These are phyloP conservation scores for Peromyscus nudipes DNA, from an alignment of 2,797 vertebrate genomes.

Conservation along the genomic window DNA sequence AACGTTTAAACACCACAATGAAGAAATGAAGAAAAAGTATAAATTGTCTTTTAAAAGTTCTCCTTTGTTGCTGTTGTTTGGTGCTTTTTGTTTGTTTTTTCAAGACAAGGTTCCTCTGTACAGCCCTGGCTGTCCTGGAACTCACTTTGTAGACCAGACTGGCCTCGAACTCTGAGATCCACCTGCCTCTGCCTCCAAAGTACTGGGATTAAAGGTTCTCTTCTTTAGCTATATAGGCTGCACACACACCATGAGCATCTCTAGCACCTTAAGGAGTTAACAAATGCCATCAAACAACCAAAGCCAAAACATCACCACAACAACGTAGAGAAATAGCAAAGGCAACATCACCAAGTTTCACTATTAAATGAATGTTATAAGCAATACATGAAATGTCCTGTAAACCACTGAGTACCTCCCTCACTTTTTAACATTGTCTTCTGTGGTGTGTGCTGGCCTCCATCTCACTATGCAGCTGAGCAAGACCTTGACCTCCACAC, in stretches of 20 bases:
- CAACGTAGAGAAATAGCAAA: neutral
- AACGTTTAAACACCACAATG: slow-evolving; percentile 48
- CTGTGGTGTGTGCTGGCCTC: neutral
- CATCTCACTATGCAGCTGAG: neutral
- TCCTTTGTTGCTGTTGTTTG: neutral
- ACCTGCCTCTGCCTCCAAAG: neutral
- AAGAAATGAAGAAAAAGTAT: neutral
- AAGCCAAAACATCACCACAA: neutral
- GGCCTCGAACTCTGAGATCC: neutral
- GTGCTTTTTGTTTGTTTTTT: neutral
- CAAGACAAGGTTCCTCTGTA: neutral
- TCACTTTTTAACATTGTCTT: neutral
- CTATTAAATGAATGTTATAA: slow-evolving; percentile 27
- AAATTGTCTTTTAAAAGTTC: neutral
- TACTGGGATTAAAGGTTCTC: neutral
- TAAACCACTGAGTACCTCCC: neutral
- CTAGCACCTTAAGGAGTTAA: slow-evolving; percentile 49
- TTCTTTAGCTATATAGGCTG: neutral
- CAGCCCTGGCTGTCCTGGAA: neutral
- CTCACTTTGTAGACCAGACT: neutral
- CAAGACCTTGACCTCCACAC: neutral
- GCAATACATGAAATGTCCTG: neutral
- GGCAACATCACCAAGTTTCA: neutral
- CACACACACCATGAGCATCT: slow-evolving; percentile 5
- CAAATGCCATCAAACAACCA: neutral